Conservation (phyloP, 2,113 vertebrate genomes). For the Delphinus delphis region DNA sequence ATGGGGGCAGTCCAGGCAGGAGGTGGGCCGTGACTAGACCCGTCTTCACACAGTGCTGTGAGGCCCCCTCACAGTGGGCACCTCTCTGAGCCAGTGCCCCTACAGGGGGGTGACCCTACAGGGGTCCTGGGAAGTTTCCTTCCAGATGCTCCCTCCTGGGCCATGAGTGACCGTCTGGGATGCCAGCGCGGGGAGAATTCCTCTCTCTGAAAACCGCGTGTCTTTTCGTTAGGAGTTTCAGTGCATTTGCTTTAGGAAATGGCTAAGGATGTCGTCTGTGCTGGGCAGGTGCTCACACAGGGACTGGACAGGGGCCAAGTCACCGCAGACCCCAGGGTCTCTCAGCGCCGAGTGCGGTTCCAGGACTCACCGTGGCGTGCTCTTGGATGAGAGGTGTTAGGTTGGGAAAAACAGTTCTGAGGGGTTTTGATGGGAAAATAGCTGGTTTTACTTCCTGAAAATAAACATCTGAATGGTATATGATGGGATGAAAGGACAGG, state of each 20-base stretch:
- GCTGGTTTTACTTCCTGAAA: constrained; percentile 22
- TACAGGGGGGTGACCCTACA: not conserved
- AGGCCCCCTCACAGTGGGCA: too few species aligned
- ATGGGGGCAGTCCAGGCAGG: too few species aligned
- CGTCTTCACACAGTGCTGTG: too few species aligned
- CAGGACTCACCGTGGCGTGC: not conserved
- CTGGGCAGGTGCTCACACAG: too few species aligned
- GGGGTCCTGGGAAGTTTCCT: not conserved
- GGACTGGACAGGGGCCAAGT: fast-evolving
- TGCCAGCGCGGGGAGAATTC: not conserved
- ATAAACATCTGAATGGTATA: not conserved
- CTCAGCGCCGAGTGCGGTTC: not conserved
- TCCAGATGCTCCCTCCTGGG: not conserved
- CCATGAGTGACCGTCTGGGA: too few species aligned
- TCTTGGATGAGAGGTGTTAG: not conserved
- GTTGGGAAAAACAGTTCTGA: not conserved
- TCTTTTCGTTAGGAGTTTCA: not conserved
- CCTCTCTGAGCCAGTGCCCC: too few species aligned
- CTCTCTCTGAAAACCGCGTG: not conserved
- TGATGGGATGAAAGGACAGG: not conserved
- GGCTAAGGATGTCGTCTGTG: too few species aligned
- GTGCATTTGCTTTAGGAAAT: not conserved
- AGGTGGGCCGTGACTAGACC: not conserved
- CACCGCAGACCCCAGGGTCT: not conserved
- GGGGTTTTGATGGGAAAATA: not conserved